A percentile compares a stretch with the other conserved stretches of the same genome.
Evolutionary conservation across 2,888 invertebrate genomes (phyloP).

Genomic region (Amiota mariae): DNA sequence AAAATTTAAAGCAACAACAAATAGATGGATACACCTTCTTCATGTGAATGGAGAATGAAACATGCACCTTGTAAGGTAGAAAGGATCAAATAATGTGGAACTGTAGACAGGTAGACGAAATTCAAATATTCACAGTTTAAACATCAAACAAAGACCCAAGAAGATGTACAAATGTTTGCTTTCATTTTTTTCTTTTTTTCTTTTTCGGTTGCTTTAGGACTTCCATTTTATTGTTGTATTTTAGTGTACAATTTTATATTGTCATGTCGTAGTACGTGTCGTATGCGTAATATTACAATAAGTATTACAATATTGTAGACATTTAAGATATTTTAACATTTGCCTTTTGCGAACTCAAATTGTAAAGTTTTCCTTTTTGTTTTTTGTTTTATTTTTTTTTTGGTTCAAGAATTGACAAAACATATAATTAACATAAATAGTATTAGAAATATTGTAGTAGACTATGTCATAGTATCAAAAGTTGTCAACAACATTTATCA

Average conservation of each 20-base stretch:
- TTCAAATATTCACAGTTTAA: neutral
- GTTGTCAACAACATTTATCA: neutral
- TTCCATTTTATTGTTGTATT: neutral
- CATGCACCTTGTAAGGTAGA: too few relatives aligned
- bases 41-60: too few relatives aligned
- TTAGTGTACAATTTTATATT: neutral
- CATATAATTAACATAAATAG: constrained; percentile 63
- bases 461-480: constrained; percentile 24
- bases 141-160: constrained; percentile 18
- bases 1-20: constrained; percentile 18
- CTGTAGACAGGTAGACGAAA: neutral
- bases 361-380: neutral
- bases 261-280: constrained; percentile 48
- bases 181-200: too few relatives aligned
- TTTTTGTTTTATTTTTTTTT: too few relatives aligned
- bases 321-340: constrained; percentile 2
- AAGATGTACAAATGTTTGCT: neutral
- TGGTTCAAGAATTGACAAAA: constrained; percentile 43
- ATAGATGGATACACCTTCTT: too few relatives aligned
- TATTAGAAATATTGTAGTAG: constrained; percentile 29
- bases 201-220: too few relatives aligned
- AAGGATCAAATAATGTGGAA: neutral
- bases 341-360: neutral
- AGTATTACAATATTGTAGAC: constrained; percentile 22
- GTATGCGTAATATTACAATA: constrained; percentile 53